Percentiles rank a stretch among this genome's conserved stretches.
Evolutionary conservation across 2,797 vertebrate species (phyloP).

Genomic region (Esox masquinongy): DNA sequence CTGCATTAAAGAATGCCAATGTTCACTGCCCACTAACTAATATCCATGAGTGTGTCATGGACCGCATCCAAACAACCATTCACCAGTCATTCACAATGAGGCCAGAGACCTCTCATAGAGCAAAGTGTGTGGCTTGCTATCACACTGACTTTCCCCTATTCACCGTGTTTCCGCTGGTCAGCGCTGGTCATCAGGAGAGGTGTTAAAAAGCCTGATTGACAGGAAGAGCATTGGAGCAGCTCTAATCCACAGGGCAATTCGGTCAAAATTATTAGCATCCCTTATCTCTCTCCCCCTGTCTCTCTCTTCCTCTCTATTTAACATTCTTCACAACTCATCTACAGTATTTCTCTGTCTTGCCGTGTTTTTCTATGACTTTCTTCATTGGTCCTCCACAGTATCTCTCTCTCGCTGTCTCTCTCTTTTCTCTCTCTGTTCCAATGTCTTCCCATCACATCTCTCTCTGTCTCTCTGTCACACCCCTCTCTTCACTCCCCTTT

Average conservation of each 20-base stretch:
- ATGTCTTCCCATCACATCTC: background rate
- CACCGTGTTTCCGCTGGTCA: conserved; percentile 25
- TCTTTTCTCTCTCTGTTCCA: background rate
- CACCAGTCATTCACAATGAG: conserved; percentile 27
- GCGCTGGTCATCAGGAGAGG: conserved; percentile 15
- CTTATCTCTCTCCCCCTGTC: background rate
- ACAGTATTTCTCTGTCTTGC: background rate
- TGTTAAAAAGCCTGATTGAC: conserved; percentile 45
- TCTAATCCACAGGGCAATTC: conserved; percentile 37
- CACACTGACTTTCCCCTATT: conserved; percentile 10
- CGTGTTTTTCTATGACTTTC: background rate
- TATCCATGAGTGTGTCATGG: conserved; percentile 45
- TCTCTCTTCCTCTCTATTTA: conserved; percentile 21
- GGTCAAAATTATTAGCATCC: conserved; percentile 44
- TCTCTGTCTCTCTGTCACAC: too few relatives aligned
- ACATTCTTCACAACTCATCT: conserved; percentile 16
- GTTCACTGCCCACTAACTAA: conserved; percentile 36
- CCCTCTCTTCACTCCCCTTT: too few relatives aligned
- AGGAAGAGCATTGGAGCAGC: conserved; percentile 27
- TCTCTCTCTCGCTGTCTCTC: background rate
- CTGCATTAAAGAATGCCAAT: background rate
- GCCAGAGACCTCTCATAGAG: conserved; percentile 27
- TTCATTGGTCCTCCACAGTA: background rate
- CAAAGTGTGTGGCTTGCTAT: background rate
- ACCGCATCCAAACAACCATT: conserved; percentile 50